phyloP scores from a whole-genome alignment of 2,113 vertebrate species.

The Ornithorhynchus anatinus region DNA sequence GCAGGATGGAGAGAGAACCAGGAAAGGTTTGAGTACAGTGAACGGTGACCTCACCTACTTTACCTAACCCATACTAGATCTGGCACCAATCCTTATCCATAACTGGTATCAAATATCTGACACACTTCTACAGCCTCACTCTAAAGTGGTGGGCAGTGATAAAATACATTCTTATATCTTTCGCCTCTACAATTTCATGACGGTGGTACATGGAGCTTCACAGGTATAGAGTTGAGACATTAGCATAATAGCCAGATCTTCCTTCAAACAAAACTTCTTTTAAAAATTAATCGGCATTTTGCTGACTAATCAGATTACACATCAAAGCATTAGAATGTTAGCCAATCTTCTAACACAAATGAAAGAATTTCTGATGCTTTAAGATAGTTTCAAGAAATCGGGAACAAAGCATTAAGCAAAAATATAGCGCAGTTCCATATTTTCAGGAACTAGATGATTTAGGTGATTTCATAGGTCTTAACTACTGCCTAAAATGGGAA shows the following conservation, averaged over 20 bases:
- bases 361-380: background rate
- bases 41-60: too few relatives aligned
- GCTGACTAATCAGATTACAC: background rate
- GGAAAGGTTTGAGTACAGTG: too few relatives aligned
- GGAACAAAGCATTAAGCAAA: background rate
- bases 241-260: background rate
- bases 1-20: too few relatives aligned
- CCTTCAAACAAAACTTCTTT: background rate
- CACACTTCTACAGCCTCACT: too few relatives aligned
- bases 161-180: background rate
- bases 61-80: too few relatives aligned
- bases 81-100: too few relatives aligned
- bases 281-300: background rate
- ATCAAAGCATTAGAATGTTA: background rate
- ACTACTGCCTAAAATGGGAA: constrained; percentile 4
- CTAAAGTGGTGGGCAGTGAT: background rate
- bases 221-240: background rate
- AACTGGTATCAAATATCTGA: too few relatives aligned
- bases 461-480: background rate
- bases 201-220: background rate
- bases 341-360: background rate
- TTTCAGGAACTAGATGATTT: background rate
- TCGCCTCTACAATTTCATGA: background rate
- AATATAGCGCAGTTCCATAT: background rate
- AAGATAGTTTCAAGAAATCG: background rate